Percentiles rank a stretch among this genome's conserved stretches.
These are phyloP conservation scores for Psammodynastes pulverulentus DNA, from an alignment of 2,113 vertebrate species.

Conservation along the genomic window DNA sequence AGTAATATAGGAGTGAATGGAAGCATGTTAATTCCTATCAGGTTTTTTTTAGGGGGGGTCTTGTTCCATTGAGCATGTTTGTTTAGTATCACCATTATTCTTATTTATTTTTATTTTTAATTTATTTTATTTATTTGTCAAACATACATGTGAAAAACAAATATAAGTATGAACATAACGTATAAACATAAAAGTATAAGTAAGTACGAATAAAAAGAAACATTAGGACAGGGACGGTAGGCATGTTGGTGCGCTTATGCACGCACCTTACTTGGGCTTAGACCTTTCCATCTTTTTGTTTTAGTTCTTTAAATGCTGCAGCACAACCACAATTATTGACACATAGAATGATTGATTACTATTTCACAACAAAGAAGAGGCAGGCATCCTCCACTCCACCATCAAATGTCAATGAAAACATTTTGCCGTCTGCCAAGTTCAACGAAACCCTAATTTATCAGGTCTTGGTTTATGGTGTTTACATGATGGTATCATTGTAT, in stretches of 20 bases:
- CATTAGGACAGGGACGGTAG: too few relatives aligned
- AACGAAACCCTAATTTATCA: neutral
- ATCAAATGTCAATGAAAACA: neutral
- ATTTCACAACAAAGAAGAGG: neutral
- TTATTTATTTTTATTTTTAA: too few relatives aligned
- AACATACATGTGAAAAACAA: too few relatives aligned
- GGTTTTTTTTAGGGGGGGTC: neutral
- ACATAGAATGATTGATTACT: neutral
- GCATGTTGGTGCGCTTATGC: too few relatives aligned
- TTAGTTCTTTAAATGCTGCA: neutral
- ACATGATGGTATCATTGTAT: neutral
- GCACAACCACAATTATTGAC: neutral
- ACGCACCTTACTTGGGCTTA: too few relatives aligned
- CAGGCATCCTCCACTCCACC: neutral
- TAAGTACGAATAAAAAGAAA: too few relatives aligned
- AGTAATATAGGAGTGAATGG: neutral
- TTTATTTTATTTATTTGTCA: too few relatives aligned
- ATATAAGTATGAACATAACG: too few relatives aligned
- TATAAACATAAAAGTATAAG: too few relatives aligned
- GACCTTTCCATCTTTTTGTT: neutral
- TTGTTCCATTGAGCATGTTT: neutral
- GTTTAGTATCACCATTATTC: too few relatives aligned
- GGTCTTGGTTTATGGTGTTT: neutral
- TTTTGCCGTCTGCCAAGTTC: neutral
- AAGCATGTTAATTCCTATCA: neutral